A percentile compares a stretch with the other conserved stretches of the same genome.
Evolutionary conservation across 2,113 vertebrate genomes (phyloP).

Genomic region (Caranx melampygus): DNA sequence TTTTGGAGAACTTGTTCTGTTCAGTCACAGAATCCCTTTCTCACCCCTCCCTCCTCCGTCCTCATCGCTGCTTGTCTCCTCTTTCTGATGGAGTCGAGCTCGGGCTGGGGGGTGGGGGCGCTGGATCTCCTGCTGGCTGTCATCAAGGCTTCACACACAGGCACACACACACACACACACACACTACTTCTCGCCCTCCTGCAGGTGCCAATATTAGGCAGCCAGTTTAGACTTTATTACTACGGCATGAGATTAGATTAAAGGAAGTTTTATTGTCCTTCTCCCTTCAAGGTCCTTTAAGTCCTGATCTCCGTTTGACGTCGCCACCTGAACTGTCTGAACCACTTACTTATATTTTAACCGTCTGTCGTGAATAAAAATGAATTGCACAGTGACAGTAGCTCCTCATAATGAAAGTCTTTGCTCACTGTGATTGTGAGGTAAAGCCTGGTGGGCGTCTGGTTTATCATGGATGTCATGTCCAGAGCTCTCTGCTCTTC

Average conservation of each 20-base stretch:
- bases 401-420: not conserved
- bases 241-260: conserved; percentile 35
- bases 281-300: conserved; percentile 21
- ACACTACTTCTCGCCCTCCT: conserved; percentile 10
- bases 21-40: conserved; percentile 10
- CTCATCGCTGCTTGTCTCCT: conserved; percentile 46
- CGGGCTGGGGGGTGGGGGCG: conserved; percentile 38
- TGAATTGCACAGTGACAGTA: not conserved
- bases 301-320: conserved; percentile 12
- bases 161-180: not conserved
- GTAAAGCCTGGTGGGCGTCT: not conserved
- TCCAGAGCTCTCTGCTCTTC: not conserved
- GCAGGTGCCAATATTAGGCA: conserved; percentile 30
- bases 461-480: not conserved
- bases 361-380: not conserved
- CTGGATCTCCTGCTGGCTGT: conserved; percentile 48
- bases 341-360: conserved; percentile 6
- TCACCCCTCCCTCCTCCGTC: conserved; percentile 24
- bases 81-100: conserved; percentile 45
- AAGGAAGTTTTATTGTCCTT: conserved; percentile 33
- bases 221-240: conserved; percentile 41
- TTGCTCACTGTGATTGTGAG: not conserved
- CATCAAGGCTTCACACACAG: conserved; percentile 29
- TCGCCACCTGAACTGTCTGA: not conserved
- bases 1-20: not conserved